Percentiles rank a stretch among this genome's conserved stretches.
phyloP scores from a whole-genome alignment of 2,888 invertebrate genomes.

The Disparrhopalites patrizii region DNA sequence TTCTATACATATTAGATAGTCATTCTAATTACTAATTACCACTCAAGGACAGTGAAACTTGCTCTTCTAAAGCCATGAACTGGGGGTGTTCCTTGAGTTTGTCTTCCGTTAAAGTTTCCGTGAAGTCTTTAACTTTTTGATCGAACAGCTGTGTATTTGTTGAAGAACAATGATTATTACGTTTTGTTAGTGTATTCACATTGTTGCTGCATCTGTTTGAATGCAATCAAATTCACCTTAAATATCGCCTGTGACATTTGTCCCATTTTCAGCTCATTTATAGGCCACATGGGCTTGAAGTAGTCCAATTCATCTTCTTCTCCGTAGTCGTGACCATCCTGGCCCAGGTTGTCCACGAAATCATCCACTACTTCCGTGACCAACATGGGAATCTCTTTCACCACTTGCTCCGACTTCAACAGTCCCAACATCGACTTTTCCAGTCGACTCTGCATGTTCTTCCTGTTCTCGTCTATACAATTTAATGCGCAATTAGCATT shows the following conservation, averaged over 20 bases:
- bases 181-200: neutral
- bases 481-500: no score
- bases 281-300: constrained; percentile 5
- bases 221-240: constrained; percentile 4
- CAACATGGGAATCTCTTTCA: constrained; percentile 7
- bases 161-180: neutral
- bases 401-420: constrained; percentile 20
- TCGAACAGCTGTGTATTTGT: constrained; percentile 9
- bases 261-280: constrained; percentile 11
- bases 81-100: constrained; percentile 7
- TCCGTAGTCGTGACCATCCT: constrained; percentile 1
- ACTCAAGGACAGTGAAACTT: neutral
- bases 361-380: constrained; percentile 22
- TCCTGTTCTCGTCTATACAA: constrained; percentile 13
- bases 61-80: constrained; percentile 3
- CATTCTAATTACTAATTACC: constrained; percentile 10
- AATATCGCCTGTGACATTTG: constrained; percentile 15
- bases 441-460: constrained; percentile 13
- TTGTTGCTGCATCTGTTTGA: neutral
- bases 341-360: constrained; percentile 6
- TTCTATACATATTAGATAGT: neutral
- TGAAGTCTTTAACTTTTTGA: constrained; percentile 9
- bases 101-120: constrained; percentile 8
- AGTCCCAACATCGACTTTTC: constrained; percentile 14
- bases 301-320: neutral